Evolutionary conservation across 2,113 vertebrate genomes (phyloP), one percentile per base, ranked within the genome.

Genomic region (Aythya baeri): DNA sequence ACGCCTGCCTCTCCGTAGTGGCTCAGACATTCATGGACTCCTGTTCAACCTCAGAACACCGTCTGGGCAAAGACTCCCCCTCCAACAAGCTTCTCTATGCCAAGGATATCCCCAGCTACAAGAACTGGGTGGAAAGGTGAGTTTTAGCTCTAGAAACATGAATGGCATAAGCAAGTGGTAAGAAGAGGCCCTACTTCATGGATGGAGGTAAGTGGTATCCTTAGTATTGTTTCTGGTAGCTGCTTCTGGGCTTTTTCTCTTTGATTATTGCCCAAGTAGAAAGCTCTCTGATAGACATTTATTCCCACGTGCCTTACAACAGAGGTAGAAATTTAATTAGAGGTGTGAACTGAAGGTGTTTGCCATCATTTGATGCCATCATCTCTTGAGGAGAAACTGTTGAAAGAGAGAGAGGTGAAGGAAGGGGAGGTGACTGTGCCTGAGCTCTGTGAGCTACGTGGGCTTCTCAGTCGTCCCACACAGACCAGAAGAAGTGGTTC

Each of bases 1-100:
- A 99, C 0, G 99, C 99, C 96, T 99, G 99, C 94, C 98, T 99
- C 43, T 99, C 99, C 0, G 99, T 99, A 95, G 99, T 99, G 97
- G 99, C 99, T 21, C 99, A 99, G 98, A 99, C 99, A 91, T 99
- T 99, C 98, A 99, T 99, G 99, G 99, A 99, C 97, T 99, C 99
- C 93, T 99, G 99, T 82, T 99, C 99, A 31, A 99, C 99, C 13
- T 99, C 99, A 0, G 99, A 99, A 96, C 99, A 99, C 93, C 98
- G 99, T 25, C 98, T 99, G 97, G 99, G 99, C 95, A 99, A 99
- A 91, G 99, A 99, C 95, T 99, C 99, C 1, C 99, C 99, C 43
- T 99, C 99, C 94, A 99, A 99, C 98, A 99, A 99, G 97, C 98
- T 99, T 83, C 99, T 99, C 15, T 99, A 99, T 2, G 99, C 99